Evolutionary conservation across 2,888 invertebrate genomes (phyloP).

Genomic region (Philereme transversata): DNA sequence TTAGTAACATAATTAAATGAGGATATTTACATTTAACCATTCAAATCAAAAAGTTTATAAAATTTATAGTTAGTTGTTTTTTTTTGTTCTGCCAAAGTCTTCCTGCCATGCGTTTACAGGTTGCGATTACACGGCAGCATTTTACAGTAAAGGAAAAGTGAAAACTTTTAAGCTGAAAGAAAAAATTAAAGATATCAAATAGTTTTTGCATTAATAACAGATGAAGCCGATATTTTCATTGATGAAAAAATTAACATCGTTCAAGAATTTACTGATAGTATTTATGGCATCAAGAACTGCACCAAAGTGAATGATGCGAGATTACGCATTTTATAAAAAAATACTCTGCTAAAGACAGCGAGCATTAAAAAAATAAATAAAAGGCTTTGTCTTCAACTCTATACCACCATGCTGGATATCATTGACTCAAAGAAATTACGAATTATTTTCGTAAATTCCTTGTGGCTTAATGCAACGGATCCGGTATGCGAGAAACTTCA

Average conservation of each 20-base stretch:
- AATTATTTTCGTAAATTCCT: conserved; percentile 40
- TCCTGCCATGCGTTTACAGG: no score
- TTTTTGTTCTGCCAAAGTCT: conserved; percentile 4
- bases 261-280: conserved; percentile 49
- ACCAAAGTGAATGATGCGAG: conserved; percentile 46
- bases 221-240: conserved; percentile 35
- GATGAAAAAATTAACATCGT: conserved; percentile 48
- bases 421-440: conserved; percentile 43
- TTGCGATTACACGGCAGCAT: no score
- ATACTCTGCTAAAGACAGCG: conserved; percentile 42
- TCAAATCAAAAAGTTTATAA: no score
- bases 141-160: conserved; percentile 38
- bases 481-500: conserved; percentile 37
- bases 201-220: conserved; percentile 48
- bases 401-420: conserved; percentile 46
- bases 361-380: conserved; percentile 46
- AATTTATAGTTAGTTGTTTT: no score
- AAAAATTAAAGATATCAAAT: conserved; percentile 45
- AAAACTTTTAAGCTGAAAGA: conserved; percentile 43
- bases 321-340: conserved; percentile 46
- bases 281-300: conserved; percentile 40
- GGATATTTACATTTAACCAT: no score
- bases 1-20: no score
- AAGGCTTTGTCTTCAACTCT: conserved; percentile 43
- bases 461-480: conserved; percentile 42